Evolutionary conservation across 2,888 invertebrate genomes (phyloP).

Genomic region (Peribatodes rhomboidaria): DNA sequence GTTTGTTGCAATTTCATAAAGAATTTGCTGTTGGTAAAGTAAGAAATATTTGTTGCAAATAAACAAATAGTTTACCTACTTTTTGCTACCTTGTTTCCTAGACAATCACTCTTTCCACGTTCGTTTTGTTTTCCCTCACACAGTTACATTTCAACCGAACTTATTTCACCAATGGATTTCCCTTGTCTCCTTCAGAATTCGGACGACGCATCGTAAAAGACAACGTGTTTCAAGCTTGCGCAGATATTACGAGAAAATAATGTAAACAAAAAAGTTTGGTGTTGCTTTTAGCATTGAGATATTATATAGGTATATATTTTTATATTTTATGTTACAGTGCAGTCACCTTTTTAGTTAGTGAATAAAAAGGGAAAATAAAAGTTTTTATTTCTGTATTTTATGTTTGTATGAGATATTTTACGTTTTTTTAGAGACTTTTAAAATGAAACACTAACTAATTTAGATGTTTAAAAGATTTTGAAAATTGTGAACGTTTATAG

Average conservation of each 20-base stretch:
- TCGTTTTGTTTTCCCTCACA: constrained; percentile 17
- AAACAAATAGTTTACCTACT: too few relatives aligned
- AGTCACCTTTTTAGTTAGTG: constrained; percentile 23
- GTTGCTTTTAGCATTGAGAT: background rate
- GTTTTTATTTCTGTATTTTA: too few relatives aligned
- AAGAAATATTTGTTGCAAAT: too few relatives aligned
- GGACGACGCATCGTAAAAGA: constrained; percentile 35
- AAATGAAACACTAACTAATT: too few relatives aligned
- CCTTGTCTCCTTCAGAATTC: constrained; percentile 37
- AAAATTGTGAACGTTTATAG: too few relatives aligned
- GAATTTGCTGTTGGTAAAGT: too few relatives aligned
- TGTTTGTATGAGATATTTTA: too few relatives aligned
- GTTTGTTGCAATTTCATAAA: too few relatives aligned
- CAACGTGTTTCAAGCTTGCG: constrained; percentile 27
- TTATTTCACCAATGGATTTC: constrained; percentile 41
- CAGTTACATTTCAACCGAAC: constrained; percentile 8
- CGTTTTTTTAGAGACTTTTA: too few relatives aligned
- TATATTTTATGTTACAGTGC: constrained; percentile 26
- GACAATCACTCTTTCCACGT: background rate
- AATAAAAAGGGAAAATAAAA: background rate
- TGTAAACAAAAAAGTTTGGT: constrained; percentile 16
- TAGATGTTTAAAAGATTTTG: too few relatives aligned
- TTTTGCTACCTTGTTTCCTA: too few relatives aligned
- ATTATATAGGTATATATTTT: too few relatives aligned
- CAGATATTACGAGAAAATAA: constrained; percentile 12